Base-by-base conservation (phyloP, 1,140 invertebrate species). In the Habropoda laboriosa region DNA sequence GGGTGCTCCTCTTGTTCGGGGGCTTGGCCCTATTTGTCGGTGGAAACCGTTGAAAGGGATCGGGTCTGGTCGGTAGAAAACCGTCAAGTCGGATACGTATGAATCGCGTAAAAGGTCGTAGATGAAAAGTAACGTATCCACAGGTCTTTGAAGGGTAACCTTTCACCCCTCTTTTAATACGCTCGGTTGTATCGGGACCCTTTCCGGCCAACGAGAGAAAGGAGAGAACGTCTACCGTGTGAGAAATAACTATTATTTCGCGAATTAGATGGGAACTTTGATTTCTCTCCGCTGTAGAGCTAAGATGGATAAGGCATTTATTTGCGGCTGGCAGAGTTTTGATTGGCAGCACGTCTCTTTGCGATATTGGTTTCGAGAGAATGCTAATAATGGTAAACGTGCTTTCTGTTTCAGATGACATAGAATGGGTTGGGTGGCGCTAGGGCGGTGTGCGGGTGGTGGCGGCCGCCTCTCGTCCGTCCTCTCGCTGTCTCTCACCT, bases 341-440 rank as follows among this genome's bases (percentile, higher is more conserved):
- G 60, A 24, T 40, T 24, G n/a, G n/a, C n/a, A n/a, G n/a, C n/a
- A 13, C 53, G 27, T 13, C 21, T 5, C n/a, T 24, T 3, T 7
- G 3, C 27, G 53, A 30, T 24, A 55, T 30, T 30, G 24, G 53
- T 55, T 55, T 27, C n/a, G 53, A 3, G 8, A 24, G 13, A 55
- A 57, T 35, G 60, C 49, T 72, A 73, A 73, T 72, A 63, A 66
- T 24, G 35, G 40, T 60, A 74, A 80, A 80, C 40, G 24, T 66
- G 78, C 72, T 86, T 88, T 90, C 75, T 92, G 88, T 93, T 93
- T 78, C 91, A 93, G 92, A 93, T 93, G 92, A 93, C 92, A 92
- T 93, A 93, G 91, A 92, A 93, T 93, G 92, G 92, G 91, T 92
- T 93, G 92, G 91, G 92, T 89, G 92, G 91, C 89, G 92, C 90